Base-by-base conservation (phyloP, 2,888 invertebrate species). In the Rhagonycha fulva region DNA sequence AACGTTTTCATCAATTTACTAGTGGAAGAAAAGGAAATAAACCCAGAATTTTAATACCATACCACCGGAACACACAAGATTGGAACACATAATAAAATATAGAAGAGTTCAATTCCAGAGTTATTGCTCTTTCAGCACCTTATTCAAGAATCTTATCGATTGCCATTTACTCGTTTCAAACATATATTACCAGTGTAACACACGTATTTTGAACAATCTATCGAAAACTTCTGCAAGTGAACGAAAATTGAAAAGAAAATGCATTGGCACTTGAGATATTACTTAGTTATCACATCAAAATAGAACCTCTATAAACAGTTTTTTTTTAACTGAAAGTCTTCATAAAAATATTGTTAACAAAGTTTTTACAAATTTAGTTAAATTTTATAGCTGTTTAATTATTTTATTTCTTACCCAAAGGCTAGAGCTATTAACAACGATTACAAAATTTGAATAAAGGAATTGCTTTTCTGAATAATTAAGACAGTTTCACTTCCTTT, bases 41-140 rank as follows among this genome's bases (percentile, higher is more conserved):
- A 47, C 47, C 47, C 47, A n/a, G 47, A 47, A 47, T 47, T 47
- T 47, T 47, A 47, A 47, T 47, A 47, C 47, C n/a, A n/a, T n/a
- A 47, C 47, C 47, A 66, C 63, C 63, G 63, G 63, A 66, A 71
- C 61, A 47, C 69, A 67, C 71, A 72, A 74, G 69, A 74, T 72
- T 72, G 74, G 62, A 72, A 60, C 72, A 75, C 72, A 72, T 79
- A 79, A 78, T 78, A 79, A 79, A 79, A 79, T 79, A 78, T 78
- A 78, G 75, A 79, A 71, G 71, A 78, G 78, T 80, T 80, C 80
- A 80, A 80, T 81, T 79, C 72, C 74, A 78, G 76, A 80, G 80
- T 81, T 81, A 81, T 81, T 80, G 80, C 81, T 81, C 80, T 81
- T 80, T 81, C 81, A 79, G 76, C 81, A 81, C 82, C 82, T 81